These are phyloP conservation scores for Chelon auratus DNA, from an alignment of 2,797 vertebrate genomes.

Conservation along the genomic window DNA sequence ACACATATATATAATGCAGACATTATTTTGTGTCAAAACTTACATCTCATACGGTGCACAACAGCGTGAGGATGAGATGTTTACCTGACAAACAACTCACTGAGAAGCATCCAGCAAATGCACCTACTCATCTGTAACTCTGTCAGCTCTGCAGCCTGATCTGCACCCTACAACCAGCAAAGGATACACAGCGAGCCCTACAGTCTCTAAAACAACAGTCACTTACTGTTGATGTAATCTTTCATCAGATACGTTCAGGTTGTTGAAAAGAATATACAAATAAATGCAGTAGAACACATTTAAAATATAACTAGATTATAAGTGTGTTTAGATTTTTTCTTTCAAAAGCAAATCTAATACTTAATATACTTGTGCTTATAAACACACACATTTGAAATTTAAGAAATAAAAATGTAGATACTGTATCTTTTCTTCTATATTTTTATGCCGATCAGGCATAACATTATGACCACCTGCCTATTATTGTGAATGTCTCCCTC, in stretches of 20 bases:
- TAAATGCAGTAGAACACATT: slow-evolving; percentile 15
- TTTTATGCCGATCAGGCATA: too few relatives aligned
- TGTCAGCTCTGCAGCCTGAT: slow-evolving; percentile 36
- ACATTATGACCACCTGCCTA: too few relatives aligned
- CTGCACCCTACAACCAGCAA: slow-evolving; percentile 20
- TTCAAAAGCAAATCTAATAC: slow-evolving; percentile 18
- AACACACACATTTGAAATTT: slow-evolving; percentile 11
- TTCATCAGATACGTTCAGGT: slow-evolving; percentile 19
- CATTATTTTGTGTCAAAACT: slow-evolving; percentile 37
- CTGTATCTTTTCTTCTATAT: not conserved
- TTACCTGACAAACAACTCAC: slow-evolving; percentile 15
- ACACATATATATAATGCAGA: slow-evolving; percentile 51
- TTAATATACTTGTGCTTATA: slow-evolving; percentile 30
- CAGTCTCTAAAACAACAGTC: slow-evolving; percentile 24
- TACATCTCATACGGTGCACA: slow-evolving; percentile 19
- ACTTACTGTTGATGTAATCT: slow-evolving; percentile 12
- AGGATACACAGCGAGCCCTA: slow-evolving; percentile 19
- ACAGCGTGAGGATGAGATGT: slow-evolving; percentile 35
- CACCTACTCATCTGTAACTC: slow-evolving; percentile 47
- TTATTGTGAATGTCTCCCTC: too few relatives aligned
- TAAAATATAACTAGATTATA: not conserved
- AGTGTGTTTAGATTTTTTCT: slow-evolving; percentile 8
- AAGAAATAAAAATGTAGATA: slow-evolving; percentile 14
- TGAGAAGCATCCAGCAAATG: slow-evolving; percentile 23
- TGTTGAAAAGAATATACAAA: slow-evolving; percentile 31